Evolutionary conservation across 2,113 vertebrate species (phyloP).

Genomic region (Rhynchomys soricoides): DNA sequence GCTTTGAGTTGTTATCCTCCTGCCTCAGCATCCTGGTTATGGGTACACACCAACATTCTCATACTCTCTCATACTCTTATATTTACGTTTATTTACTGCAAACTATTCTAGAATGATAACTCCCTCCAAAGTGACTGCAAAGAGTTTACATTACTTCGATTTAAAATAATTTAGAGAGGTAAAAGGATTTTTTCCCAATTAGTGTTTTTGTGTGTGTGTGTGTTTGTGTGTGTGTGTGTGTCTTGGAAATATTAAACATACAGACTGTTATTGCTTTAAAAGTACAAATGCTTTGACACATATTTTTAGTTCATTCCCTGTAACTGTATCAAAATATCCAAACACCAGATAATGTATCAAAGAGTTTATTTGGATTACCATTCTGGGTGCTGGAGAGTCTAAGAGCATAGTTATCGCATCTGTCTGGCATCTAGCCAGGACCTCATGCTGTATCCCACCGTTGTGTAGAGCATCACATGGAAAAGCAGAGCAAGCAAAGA

Average conservation of each 20-base stretch:
- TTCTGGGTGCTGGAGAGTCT: background rate
- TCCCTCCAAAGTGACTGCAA: background rate
- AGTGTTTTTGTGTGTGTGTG: background rate
- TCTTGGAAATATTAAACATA: background rate
- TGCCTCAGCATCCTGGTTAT: background rate
- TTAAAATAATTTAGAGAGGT: slow-evolving; percentile 28
- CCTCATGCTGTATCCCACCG: background rate
- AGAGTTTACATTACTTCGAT: slow-evolving; percentile 9
- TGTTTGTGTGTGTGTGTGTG: background rate
- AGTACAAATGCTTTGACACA: background rate
- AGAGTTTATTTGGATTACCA: background rate
- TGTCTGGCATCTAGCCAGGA: background rate
- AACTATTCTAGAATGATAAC: background rate
- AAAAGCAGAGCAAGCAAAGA: background rate
- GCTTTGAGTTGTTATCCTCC: background rate
- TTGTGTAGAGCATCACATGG: background rate
- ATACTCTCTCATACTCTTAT: background rate
- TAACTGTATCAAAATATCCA: background rate
- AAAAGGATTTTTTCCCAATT: background rate
- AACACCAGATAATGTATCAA: background rate
- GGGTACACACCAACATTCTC: background rate
- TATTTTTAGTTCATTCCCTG: background rate
- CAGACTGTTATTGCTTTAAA: background rate
- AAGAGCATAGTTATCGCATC: too few species aligned
- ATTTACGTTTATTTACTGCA: background rate